Evolutionary conservation across 2,113 vertebrate species (phyloP), one percentile per base, ranked within the genome.

Genomic region (Oxygymnocypris stewartii): DNA sequence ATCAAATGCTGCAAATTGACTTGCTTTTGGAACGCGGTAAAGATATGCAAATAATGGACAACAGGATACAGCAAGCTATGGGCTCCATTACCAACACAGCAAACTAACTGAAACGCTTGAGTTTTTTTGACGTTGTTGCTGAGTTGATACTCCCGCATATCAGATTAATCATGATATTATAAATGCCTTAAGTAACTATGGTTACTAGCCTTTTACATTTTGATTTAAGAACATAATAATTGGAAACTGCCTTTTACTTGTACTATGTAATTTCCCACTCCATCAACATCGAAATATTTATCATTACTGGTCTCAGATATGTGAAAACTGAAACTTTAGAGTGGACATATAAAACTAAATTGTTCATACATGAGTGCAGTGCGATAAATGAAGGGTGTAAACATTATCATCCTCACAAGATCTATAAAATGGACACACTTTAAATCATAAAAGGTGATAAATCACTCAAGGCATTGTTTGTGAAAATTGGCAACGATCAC

Each of bases 391-490:
- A 54, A 78, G 14, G 75, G 25, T 82, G 42, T 51, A 82, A 69
- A 82, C 80, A 71, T 51, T 13, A 25, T 14, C 7, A 40, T 81
- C 47, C 47, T 31, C 76, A 25, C 8, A 61, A 80, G 51, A 42
- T 40, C 11, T 61, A 14, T 63, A 63, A 82, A 73, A 69, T 31
- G 49, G 18, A 80, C 40, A 85, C 77, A 31, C 8, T 63, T 73
- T 59, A 79, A 81, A 42, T 84, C 4, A 81, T 74, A 84, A 73
- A 69, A 84, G 35, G 61, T 54, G 63, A 84, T 79, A 40, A 79
- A 86, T 71, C 84, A 49, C 74, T 83, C 54, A 74, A 80, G 67
- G 88, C 84, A 86, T 54, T 47, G 44, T 28, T 42, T 18, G 76
- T 51, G 6, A 65, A 57, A 80, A 61, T 42, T 31, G 57, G 54